Conservation (phyloP, 2,113 vertebrate species). For the Oryzias javanicus region DNA sequence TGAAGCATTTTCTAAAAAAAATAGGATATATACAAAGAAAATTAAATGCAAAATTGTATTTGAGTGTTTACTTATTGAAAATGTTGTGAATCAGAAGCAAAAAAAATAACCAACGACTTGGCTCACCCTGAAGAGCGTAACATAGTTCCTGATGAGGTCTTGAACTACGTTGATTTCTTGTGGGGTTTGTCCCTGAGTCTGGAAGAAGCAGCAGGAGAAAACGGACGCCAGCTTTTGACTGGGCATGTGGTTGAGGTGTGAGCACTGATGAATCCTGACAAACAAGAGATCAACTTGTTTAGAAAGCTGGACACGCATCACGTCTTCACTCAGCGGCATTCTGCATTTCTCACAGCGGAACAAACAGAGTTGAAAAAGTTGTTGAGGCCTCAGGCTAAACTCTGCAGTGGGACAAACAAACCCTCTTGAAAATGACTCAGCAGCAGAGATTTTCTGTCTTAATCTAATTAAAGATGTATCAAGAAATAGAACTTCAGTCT, state of each 20-base stretch:
- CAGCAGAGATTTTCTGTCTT: slow-evolving; percentile 6
- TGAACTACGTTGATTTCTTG: slow-evolving; percentile 87
- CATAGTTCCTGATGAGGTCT: slow-evolving; percentile 91
- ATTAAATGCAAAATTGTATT: too few species aligned
- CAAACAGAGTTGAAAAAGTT: slow-evolving; percentile 14
- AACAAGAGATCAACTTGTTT: background rate
- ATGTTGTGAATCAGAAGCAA: too few species aligned
- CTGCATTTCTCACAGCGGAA: slow-evolving; percentile 13
- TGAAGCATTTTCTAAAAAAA: too few species aligned
- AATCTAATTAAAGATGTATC: slow-evolving; percentile 12
- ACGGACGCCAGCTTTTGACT: slow-evolving; percentile 83
- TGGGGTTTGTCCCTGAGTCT: slow-evolving; percentile 87
- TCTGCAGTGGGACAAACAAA: slow-evolving; percentile 53
- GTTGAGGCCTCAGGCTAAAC: slow-evolving; percentile 30
- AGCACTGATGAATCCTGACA: slow-evolving; percentile 90
- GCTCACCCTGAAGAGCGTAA: slow-evolving; percentile 91
- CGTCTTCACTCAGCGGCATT: background rate
- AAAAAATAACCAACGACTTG: background rate
- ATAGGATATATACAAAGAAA: too few species aligned
- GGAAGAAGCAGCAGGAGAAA: slow-evolving; percentile 92
- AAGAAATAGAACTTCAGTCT: background rate
- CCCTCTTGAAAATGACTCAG: slow-evolving; percentile 50
- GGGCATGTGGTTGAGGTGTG: slow-evolving; percentile 90
- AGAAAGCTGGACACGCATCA: slow-evolving; percentile 3
- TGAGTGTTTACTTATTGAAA: too few species aligned